These are phyloP conservation scores for Saguinus midas DNA, from an alignment of 2,113 vertebrate genomes.

Conservation along the genomic window DNA sequence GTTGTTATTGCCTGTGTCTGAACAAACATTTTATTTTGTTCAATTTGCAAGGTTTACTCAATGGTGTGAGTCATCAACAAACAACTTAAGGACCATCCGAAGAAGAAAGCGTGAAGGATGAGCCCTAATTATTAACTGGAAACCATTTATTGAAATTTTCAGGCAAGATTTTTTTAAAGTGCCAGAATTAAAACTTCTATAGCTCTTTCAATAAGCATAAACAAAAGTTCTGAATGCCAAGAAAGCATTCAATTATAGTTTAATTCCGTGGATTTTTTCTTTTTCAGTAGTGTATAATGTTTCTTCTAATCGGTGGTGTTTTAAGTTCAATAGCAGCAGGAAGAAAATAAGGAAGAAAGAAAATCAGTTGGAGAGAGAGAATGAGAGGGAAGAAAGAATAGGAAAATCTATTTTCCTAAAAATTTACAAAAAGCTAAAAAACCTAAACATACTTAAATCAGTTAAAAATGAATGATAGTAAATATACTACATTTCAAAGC, in stretches of 20 bases:
- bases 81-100: background rate
- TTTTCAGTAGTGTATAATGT: background rate
- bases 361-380: background rate
- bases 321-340: background rate
- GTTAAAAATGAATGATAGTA: background rate
- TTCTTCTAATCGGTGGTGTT: background rate
- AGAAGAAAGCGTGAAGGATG: background rate
- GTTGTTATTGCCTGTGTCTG: background rate
- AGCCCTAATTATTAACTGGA: background rate
- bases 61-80: background rate
- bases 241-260: background rate
- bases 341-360: background rate
- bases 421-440: background rate
- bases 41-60: background rate
- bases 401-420: background rate
- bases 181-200: background rate
- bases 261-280: background rate
- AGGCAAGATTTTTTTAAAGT: background rate
- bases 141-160: background rate
- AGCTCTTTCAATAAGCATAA: background rate
- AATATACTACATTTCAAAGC: background rate
- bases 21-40: background rate
- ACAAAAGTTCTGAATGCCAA: background rate
- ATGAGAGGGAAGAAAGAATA: background rate
- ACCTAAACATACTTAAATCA: background rate